Percentiles rank a stretch among this genome's conserved stretches.
Evolutionary conservation across 23 tunicate species (phyloP).

Genomic region (Ascidia mentula): DNA sequence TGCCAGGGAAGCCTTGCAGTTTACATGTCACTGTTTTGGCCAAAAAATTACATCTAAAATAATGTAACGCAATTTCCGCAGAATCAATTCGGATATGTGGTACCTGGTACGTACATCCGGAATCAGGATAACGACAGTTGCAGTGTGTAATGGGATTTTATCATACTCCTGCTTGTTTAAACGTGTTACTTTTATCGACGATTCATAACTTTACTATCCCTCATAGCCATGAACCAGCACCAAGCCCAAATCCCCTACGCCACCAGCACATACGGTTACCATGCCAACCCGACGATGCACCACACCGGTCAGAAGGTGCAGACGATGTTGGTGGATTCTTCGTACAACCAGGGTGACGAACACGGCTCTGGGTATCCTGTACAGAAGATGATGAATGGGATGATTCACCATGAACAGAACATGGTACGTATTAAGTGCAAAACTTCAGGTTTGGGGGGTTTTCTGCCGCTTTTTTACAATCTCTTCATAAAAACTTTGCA

Average conservation of each 20-base stretch:
- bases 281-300: neutral
- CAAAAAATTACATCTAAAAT: too few species aligned
- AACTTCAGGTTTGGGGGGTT: neutral
- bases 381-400: neutral
- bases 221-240: too few species aligned
- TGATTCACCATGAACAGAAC: neutral
- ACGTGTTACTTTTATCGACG: too few species aligned
- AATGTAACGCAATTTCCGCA: too few species aligned
- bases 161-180: too few species aligned
- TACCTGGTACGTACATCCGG: too few species aligned
- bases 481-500: neutral
- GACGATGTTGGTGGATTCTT: neutral
- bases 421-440: neutral
- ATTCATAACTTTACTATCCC: too few species aligned
- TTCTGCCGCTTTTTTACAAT: neutral
- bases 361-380: neutral
- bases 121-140: too few species aligned
- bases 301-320: constrained; percentile 5
- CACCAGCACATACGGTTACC: neutral
- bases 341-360: neutral
- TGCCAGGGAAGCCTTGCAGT: too few species aligned
- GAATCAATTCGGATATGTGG: too few species aligned
- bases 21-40: too few species aligned
- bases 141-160: too few species aligned
- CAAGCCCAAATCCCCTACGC: neutral